Conservation (phyloP, 1,140 invertebrate species). For the Caenorhabditis brenneri region DNA sequence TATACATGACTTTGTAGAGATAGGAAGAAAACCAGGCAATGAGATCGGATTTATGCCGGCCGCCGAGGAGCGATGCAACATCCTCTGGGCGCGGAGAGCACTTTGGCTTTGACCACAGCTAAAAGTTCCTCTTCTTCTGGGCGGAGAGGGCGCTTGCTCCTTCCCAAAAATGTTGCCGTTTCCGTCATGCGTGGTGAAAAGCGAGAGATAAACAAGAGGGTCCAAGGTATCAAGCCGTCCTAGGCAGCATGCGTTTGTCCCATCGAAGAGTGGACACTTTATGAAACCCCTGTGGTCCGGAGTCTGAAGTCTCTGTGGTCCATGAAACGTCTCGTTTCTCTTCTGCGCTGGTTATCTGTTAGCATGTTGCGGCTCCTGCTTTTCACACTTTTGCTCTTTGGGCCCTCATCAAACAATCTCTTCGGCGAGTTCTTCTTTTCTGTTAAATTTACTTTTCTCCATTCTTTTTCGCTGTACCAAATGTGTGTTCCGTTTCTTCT, state of each 20-base stretch:
- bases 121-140: slow-evolving; percentile 34
- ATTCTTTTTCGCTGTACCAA: background rate
- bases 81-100: background rate
- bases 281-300: background rate
- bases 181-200: background rate
- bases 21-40: background rate
- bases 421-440: background rate
- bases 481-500: background rate
- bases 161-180: slow-evolving; percentile 14
- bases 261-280: background rate
- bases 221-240: slow-evolving; percentile 18
- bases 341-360: background rate
- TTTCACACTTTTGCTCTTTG: slow-evolving; percentile 34
- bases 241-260: background rate
- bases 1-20: background rate
- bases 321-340: background rate
- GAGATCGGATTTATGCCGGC: background rate
- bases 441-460: background rate
- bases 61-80: background rate
- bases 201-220: background rate
- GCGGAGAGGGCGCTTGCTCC: background rate
- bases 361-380: background rate
- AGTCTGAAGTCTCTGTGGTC: background rate
- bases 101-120: slow-evolving; percentile 4
- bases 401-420: background rate